Evolutionary conservation across 2,113 vertebrate species (phyloP), one percentile per base, ranked within the genome.

Genomic region (Colistium nudipinnis): DNA sequence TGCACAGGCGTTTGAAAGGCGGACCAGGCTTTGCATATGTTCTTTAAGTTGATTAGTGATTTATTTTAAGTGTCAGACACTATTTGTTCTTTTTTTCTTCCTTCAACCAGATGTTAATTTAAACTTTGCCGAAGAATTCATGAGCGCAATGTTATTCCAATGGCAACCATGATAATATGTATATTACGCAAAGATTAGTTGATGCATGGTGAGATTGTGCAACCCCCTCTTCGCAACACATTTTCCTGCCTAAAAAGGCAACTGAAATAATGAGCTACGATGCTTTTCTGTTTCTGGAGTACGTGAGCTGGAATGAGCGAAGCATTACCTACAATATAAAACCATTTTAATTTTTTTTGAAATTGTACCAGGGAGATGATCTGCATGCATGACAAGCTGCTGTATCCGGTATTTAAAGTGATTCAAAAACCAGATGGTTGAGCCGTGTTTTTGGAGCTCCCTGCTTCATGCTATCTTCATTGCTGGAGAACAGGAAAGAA

Each of bases 341-440:
- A 63, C 62, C 56, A 28, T 83, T 86, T 77, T 87, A 78, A 91
- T 91, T 76, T 81, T n/a, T 87, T 90, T 83, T 83, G 51, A 87
- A 82, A 85, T 84, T 74, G 75, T 70, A 82, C 83, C 73, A 76
- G 61, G 47, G 82, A 92, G 81, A 87, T 85, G 89, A 90, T 81
- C 72, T 60, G 61, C 76, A 81, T 75, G 80, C 85, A 85, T 84
- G 88, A 90, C 87, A 90, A 88, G 85, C 85, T 80, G 82, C 86
- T 77, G 83, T 77, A 86, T 89, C 89, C 86, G 87, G 90, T 86
- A 81, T 89, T 89, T 85, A 83, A 88, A 83, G 79, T 91, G 87
- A 92, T 91, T 85, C 81, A 80, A 76, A 83, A 88, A 92, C 73
- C 92, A 94, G 92, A 94, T 93, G 91, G 74, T 79, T 65, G 78